phyloP scores from a whole-genome alignment of 2,113 vertebrate species.

The Nothoprocta perdicaria region DNA sequence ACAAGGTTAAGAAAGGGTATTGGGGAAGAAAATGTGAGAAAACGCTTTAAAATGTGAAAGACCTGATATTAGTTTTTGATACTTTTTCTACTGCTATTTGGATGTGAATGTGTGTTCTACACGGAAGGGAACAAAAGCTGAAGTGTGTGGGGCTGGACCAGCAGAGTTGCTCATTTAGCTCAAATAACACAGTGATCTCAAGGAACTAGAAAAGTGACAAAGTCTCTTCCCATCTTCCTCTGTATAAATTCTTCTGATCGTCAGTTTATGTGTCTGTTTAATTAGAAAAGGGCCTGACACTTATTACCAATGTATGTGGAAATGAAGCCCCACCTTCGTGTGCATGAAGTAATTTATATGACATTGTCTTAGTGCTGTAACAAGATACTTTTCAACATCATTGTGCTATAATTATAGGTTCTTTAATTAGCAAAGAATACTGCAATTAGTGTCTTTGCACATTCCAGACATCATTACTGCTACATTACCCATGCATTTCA shows the following conservation, averaged over 20 bases:
- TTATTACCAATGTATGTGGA: neutral
- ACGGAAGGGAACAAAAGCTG: fast-evolving
- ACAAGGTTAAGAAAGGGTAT: neutral
- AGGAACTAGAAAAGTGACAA: neutral
- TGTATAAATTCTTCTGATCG: neutral
- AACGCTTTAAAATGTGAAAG: neutral
- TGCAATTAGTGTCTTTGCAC: constrained; percentile 50
- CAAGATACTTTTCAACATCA: neutral
- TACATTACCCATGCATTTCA: constrained; percentile 53
- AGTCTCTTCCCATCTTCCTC: neutral
- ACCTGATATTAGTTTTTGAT: neutral
- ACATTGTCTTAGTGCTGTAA: constrained; percentile 1
- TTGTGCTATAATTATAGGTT: constrained; percentile 33
- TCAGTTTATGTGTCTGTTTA: neutral
- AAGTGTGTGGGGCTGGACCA: neutral
- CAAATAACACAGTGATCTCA: neutral
- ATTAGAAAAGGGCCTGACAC: neutral
- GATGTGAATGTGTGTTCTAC: neutral
- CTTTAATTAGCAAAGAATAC: constrained; percentile 72
- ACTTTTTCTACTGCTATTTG: neutral
- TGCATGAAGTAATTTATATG: neutral
- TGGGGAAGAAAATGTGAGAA: neutral
- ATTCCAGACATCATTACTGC: constrained; percentile 42
- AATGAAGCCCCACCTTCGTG: neutral
- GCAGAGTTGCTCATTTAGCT: neutral